Conservation (phyloP, 2,888 invertebrate genomes). For the Cyclophora albipunctata region DNA sequence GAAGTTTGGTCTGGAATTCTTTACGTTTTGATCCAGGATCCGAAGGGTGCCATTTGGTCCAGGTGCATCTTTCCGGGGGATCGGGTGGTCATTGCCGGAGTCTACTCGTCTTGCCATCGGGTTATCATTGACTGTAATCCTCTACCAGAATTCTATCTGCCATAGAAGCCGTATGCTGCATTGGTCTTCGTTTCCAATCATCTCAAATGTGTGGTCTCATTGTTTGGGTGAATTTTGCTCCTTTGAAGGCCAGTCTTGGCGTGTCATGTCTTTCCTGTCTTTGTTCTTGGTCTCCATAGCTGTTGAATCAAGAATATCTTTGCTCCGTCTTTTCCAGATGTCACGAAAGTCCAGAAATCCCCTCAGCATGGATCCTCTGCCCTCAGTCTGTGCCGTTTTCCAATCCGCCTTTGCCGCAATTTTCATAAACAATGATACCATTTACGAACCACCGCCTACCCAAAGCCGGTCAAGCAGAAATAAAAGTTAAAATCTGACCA, state of each 20-base stretch:
- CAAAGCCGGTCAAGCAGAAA: constrained; percentile 33
- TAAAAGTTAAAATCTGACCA: constrained; percentile 21
- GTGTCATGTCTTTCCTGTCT: not conserved
- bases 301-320: not conserved
- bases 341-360: not conserved
- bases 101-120: no score
- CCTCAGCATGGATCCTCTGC: no score
- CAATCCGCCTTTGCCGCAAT: not conserved
- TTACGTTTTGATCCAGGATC: no score
- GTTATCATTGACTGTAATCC: no score
- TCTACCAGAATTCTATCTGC: not conserved
- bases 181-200: not conserved
- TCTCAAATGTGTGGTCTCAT: not conserved
- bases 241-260: not conserved
- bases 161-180: not conserved
- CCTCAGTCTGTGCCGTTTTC: no score
- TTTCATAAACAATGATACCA: constrained; percentile 50
- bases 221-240: not conserved
- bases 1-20: no score
- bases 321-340: not conserved
- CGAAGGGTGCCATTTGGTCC: no score
- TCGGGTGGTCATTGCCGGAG: not conserved
- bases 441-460: constrained; percentile 44
- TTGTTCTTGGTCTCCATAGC: not conserved
- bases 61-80: not conserved